Percentiles rank a stretch among this genome's conserved stretches.
Evolutionary conservation across 1,140 invertebrate genomes (phyloP).

Genomic region (Hestina assimilis): DNA sequence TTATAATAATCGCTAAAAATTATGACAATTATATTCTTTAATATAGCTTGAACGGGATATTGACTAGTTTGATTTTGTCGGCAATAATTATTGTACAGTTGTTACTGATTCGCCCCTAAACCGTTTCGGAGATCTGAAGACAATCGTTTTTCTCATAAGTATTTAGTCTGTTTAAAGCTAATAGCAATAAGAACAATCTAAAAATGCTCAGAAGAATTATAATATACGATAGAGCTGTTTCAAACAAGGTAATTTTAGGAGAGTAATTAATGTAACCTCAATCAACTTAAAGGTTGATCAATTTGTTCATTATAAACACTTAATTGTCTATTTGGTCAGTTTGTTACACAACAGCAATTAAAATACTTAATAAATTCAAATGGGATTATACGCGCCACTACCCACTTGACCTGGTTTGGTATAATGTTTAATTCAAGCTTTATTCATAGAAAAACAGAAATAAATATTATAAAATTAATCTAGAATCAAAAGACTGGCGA

Average conservation of each 20-base stretch:
- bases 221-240: no score
- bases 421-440: not conserved
- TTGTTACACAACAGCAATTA: slow-evolving; percentile 17
- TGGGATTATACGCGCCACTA: slow-evolving; percentile 23
- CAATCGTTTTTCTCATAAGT: not conserved
- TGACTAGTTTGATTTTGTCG: no score
- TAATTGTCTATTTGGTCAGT: slow-evolving; percentile 16
- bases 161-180: not conserved
- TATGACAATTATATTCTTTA: no score
- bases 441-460: not conserved
- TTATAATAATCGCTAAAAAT: no score
- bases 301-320: slow-evolving; percentile 13
- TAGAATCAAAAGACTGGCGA: no score
- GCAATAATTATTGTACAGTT: no score
- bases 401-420: slow-evolving; percentile 3
- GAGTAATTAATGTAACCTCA: slow-evolving; percentile 11
- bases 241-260: not conserved
- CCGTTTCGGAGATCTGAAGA: no score
- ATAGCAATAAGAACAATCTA: not conserved
- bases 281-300: slow-evolving; percentile 15
- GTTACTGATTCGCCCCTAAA: no score
- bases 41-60: no score
- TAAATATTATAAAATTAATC: not conserved
- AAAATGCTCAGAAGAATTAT: not conserved
- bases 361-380: slow-evolving; percentile 22